phyloP scores from a whole-genome alignment of 2,888 invertebrate genomes.

The Lumbricus terrestris region DNA sequence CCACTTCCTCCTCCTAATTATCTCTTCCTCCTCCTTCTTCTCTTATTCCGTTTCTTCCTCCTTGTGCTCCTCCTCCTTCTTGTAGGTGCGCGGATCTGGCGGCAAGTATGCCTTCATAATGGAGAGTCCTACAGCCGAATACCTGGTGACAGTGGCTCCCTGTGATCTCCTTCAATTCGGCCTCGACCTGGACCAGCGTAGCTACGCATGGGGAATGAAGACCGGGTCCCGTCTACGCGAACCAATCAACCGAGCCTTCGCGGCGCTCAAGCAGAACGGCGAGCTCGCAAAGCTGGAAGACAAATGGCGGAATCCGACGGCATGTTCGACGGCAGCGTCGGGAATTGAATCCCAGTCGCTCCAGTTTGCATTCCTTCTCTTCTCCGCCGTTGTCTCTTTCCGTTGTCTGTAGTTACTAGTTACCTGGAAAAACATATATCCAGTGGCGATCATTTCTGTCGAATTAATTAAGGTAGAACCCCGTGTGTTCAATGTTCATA shows the following conservation, averaged over 20 bases:
- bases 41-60: too few relatives aligned
- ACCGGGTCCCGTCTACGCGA: constrained; percentile 19
- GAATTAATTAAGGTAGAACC: too few relatives aligned
- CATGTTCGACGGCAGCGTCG: not conserved
- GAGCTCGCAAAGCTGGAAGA: not conserved
- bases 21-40: too few relatives aligned
- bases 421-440: not conserved
- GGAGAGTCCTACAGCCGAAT: constrained; percentile 23
- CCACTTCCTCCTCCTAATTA: not conserved
- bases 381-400: not conserved
- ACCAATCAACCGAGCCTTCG: constrained; percentile 23
- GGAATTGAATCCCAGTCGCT: not conserved
- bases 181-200: constrained; percentile 16
- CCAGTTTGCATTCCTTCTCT: not conserved
- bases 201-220: constrained; percentile 26
- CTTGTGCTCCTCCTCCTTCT: not conserved
- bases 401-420: not conserved
- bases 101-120: constrained; percentile 23
- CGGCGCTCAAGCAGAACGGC: not conserved
- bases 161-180: constrained; percentile 17
- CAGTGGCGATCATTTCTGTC: not conserved
- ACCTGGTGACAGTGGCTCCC: constrained; percentile 4
- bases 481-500: not conserved
- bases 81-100: not conserved
- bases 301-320: not conserved